phyloP scores from a whole-genome alignment of 2,113 vertebrate species.

The Noturus placidus region DNA sequence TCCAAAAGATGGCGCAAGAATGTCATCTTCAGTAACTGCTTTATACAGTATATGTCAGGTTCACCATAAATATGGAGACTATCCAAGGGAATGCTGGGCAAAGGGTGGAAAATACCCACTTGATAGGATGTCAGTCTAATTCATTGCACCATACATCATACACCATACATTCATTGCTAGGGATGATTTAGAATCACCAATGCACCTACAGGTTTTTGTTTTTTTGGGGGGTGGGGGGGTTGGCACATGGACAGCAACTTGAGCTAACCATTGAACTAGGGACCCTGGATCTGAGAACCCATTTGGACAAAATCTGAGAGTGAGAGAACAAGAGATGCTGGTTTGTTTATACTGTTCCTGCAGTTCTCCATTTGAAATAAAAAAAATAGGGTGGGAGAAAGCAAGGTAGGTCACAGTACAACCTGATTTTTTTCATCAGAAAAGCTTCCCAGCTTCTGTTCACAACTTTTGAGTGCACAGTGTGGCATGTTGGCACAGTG shows the following conservation, averaged over 20 bases:
- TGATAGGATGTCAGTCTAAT: too few species aligned
- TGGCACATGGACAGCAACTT: not conserved
- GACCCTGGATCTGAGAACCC: not conserved
- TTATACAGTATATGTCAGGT: not conserved
- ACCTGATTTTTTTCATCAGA: not conserved
- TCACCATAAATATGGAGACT: not conserved
- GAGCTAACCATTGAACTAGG: not conserved
- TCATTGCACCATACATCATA: too few species aligned
- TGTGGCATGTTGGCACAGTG: not conserved
- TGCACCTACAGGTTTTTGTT: too few species aligned
- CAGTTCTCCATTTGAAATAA: not conserved
- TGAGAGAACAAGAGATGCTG: not conserved
- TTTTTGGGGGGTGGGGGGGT: too few species aligned
- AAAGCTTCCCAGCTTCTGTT: not conserved
- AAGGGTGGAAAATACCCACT: too few species aligned
- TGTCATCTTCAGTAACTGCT: not conserved
- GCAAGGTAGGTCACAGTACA: not conserved
- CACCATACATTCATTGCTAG: too few species aligned
- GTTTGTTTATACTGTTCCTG: not conserved
- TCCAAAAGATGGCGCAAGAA: not conserved
- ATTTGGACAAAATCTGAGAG: not conserved
- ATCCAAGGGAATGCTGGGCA: too few species aligned
- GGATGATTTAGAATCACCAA: too few species aligned
- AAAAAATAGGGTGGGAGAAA: not conserved
- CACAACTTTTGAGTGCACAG: not conserved